A percentile compares a stretch with the other conserved stretches of the same genome.
Evolutionary conservation across 2,113 vertebrate genomes (phyloP).

Genomic region (Brachyhypopomus occidentalis): DNA sequence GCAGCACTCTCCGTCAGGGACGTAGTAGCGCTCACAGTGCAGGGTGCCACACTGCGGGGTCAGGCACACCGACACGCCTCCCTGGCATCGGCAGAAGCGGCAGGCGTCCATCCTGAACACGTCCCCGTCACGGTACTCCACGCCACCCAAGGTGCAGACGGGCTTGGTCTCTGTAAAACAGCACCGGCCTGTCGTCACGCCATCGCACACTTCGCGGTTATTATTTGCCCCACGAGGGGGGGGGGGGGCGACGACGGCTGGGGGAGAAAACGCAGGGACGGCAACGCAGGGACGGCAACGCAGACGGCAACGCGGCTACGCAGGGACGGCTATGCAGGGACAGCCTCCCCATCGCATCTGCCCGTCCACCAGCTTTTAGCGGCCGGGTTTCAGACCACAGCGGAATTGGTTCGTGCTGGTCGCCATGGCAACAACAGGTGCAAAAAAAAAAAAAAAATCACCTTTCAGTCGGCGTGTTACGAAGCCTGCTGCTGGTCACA

Average conservation of each 20-base stretch:
- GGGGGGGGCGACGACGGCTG: not conserved
- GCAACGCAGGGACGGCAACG: slow-evolving; percentile 20
- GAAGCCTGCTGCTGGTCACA: slow-evolving; percentile 40
- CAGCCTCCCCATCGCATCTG: slow-evolving; percentile 18
- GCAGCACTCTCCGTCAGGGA: slow-evolving; percentile 88
- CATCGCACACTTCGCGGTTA: not conserved
- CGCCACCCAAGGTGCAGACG: slow-evolving; percentile 81
- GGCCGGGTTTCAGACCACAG: slow-evolving; percentile 18
- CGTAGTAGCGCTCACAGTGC: slow-evolving; percentile 84
- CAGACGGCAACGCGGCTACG: no score
- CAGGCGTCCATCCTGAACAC: slow-evolving; percentile 89
- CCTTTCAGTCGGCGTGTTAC: slow-evolving; percentile 40
- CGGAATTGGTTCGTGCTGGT: slow-evolving; percentile 43
- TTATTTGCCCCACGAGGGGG: not conserved
- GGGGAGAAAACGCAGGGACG: slow-evolving; percentile 19
- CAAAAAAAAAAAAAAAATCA: slow-evolving; percentile 28
- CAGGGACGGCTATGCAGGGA: slow-evolving; percentile 9
- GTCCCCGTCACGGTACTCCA: slow-evolving; percentile 85
- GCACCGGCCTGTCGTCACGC: not conserved
- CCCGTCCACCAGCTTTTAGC: slow-evolving; percentile 39
- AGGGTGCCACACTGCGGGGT: slow-evolving; percentile 85
- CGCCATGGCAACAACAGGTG: slow-evolving; percentile 56
- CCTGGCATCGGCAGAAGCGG: slow-evolving; percentile 87
- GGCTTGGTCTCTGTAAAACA: slow-evolving; percentile 82
- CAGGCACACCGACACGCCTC: slow-evolving; percentile 87